Percentiles rank a stretch among this genome's conserved stretches.
Conservation (phyloP, 1,140 invertebrate genomes). For the Leptinotarsa texana region DNA sequence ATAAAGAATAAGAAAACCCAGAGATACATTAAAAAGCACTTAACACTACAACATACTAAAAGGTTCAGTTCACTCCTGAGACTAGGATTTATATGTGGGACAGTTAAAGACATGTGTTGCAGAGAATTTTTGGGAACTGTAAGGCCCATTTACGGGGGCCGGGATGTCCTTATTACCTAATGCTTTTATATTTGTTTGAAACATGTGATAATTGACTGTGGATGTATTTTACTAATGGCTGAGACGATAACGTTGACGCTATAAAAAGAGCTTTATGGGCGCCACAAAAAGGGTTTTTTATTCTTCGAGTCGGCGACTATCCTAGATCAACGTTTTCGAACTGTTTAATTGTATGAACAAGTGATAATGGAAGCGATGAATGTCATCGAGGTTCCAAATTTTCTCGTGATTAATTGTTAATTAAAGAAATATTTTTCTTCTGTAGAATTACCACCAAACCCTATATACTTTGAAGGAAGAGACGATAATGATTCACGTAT, state of each 20-base stretch:
- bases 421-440: background rate
- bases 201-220: slow-evolving; percentile 32
- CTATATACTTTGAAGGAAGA: background rate
- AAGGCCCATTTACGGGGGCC: slow-evolving; percentile 22
- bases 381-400: background rate
- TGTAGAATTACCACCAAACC: background rate
- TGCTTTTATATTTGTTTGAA: slow-evolving; percentile 29
- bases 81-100: slow-evolving; percentile 22
- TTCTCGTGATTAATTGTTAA: too few species aligned
- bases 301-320: background rate
- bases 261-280: slow-evolving; percentile 17
- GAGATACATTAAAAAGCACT: slow-evolving; percentile 42
- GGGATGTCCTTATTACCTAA: slow-evolving; percentile 24
- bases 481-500: background rate
- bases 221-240: slow-evolving; percentile 24
- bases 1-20: slow-evolving; percentile 37
- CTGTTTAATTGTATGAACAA: too few species aligned
- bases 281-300: slow-evolving; percentile 2
- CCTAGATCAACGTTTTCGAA: background rate
- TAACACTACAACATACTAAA: slow-evolving; percentile 40
- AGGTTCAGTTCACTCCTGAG: slow-evolving; percentile 35
- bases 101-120: slow-evolving; percentile 23
- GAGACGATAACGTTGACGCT: slow-evolving; percentile 7
- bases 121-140: slow-evolving; percentile 28
- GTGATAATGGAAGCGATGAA: background rate